Evolutionary conservation across 2,888 invertebrate genomes (phyloP), one percentile per base, ranked within the genome.

Genomic region (Calliopum simillimum): DNA sequence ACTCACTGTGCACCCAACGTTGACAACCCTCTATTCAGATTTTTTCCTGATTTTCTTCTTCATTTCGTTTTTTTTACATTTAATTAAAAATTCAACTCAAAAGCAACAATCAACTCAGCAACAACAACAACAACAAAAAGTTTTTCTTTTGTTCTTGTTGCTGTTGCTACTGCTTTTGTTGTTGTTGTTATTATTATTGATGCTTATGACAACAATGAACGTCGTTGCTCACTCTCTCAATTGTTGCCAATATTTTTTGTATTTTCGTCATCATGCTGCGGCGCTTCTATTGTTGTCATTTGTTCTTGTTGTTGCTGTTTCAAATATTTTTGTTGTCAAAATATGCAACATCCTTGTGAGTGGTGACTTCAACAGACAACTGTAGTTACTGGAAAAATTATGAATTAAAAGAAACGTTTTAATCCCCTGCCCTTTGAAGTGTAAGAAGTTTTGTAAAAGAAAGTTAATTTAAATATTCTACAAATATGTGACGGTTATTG

Each of bases 71-170:
- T 64, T 56, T 66, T 64, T 51, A 25, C 25, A 56, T 53, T 69
- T 63, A 69, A 69, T 69, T 63, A 49, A 56, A 63, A 69, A 69
- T 51, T 67, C 61, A 16, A 55, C 66, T 4, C 33, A 33, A 33
- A 46, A 41, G 6, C 21, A 53, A 53, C 33, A 33, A 33, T 33
- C 53, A 65, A 53, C 16, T 51, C 13, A 8, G 12, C 16, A 55
- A 61, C 13, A 8, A 21, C 16, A 55, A 21, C 19, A 19, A 5
- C 23, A 13, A 21, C 55, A 19, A 2, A 14, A 55, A 23, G 11
- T 2, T 68, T 61, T 53, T 56, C 25, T 16, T 41, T 41, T 58
- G 6, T 44, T 43, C 14, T 21, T 61, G 51, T 62, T 41, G 68
- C n/a, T 58, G 56, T 23, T 66, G 66, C 14, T 33, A 12, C 16